Base-by-base conservation (phyloP, 2,888 invertebrate genomes). In the Dynastes tityus region DNA sequence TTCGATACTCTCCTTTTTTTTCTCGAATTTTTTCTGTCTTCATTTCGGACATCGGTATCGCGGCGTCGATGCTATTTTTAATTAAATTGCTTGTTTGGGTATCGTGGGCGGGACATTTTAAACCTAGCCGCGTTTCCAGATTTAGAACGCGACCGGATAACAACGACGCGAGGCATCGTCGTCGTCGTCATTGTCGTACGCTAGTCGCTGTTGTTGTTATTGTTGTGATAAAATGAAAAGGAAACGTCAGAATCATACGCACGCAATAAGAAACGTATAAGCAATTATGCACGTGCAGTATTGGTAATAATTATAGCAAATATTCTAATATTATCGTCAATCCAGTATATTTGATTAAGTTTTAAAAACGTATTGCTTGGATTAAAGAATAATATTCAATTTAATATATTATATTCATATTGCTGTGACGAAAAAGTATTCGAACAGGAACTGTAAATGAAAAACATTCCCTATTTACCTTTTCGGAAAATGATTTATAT, bases 31-130 rank as follows among this genome's bases (percentile, higher is more conserved):
- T 2, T 37, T 40, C 40, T 16, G 16, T 22, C 4, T 45, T 3
- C 45, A 40, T 2, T 9, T 29, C 27, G 6, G 27, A 61, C 27
- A 61, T 61, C 8, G 32, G 63, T 1, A 45, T 22, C 16, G 27
- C 8, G 16, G 22, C 51, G 49, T 27, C 51, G 29, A 11, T 68
- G 27, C 68, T 68, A 68, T 68, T 68, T 68, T 68, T 51, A 68
- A 68, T 51, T 68, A 51, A 68, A 29, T 68, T 51, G 9, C 49
- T 68, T 68, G 68, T 68, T 67, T 40, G 65, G 65, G 29, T 51
- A 51, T 16, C 16, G 68, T 68, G 29, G 68, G 68, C 27, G 68
- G 11, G 13, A 32, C 22, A 49, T 49, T 11, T 22, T 22, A 22
- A 22, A 22, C 22, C 49, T 27, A 13, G 51, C 29, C 51, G 27